Percentiles rank a stretch among this genome's conserved stretches.
Evolutionary conservation across 2,888 invertebrate species (phyloP).

Genomic region (Antheraea assamensis): DNA sequence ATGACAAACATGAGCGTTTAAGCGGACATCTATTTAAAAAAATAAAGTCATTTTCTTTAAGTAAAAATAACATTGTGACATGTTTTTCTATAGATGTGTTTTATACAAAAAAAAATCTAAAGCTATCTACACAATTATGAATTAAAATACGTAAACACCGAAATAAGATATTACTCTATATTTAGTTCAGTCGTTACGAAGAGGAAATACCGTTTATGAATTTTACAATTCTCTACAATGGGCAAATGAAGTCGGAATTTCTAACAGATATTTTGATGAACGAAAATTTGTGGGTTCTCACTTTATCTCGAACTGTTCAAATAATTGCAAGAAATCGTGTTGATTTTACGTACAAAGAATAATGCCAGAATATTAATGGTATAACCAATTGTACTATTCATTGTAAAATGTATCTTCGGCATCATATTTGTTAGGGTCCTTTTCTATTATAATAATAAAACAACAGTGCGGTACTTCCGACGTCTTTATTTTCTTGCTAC

Average conservation of each 20-base stretch:
- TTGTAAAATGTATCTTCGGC: neutral
- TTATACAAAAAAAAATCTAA: no score
- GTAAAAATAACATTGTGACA: no score
- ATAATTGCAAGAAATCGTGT: neutral
- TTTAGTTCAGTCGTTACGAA: neutral
- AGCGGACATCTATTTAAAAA: no score
- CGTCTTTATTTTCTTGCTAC: no score
- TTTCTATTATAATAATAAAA: no score
- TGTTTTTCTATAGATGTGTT: no score
- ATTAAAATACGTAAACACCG: neutral
- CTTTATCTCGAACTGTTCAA: neutral
- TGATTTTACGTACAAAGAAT: neutral
- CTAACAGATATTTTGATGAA: conserved; percentile 19
- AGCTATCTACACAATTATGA: neutral
- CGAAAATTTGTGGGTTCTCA: conserved; percentile 24
- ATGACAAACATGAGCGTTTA: no score
- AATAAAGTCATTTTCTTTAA: no score
- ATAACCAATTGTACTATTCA: neutral
- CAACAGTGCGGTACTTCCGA: no score
- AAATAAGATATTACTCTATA: neutral
- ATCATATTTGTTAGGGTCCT: neutral
- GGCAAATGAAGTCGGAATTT: conserved; percentile 10
- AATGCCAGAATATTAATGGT: neutral
- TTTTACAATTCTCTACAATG: conserved; percentile 17
- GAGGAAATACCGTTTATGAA: conserved; percentile 19